Conservation (phyloP, 2,113 vertebrate species). For the Hydrochoerus hydrochaeris region DNA sequence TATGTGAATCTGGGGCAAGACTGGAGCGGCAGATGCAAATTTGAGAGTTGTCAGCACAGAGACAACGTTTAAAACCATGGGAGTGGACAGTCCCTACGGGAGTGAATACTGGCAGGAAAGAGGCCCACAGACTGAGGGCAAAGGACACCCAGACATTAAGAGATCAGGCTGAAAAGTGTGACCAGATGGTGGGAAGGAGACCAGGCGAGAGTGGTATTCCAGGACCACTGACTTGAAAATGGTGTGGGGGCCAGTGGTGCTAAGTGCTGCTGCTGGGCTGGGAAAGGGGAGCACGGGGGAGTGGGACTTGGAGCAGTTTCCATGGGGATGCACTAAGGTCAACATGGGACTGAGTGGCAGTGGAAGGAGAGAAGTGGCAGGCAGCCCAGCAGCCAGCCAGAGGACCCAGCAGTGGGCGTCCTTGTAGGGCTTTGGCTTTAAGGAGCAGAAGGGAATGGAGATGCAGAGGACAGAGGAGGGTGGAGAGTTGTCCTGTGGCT, state of each 20-base stretch:
- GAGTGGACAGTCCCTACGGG: background rate
- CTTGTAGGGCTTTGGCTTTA: background rate
- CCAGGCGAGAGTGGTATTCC: fast-evolving
- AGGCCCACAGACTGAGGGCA: background rate
- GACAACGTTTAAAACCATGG: background rate
- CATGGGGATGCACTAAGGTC: background rate
- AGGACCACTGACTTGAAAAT: background rate
- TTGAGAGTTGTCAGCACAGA: background rate
- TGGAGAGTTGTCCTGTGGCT: background rate
- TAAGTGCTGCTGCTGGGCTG: background rate
- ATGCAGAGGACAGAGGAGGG: background rate
- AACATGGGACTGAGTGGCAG: background rate
- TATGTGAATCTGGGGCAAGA: background rate
- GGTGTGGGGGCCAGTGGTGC: background rate
- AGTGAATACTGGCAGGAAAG: background rate
- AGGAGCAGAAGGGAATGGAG: background rate
- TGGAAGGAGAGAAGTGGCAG: background rate
- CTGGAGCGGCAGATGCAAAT: background rate
- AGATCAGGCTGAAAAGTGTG: fast-evolving
- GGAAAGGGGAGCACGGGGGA: background rate
- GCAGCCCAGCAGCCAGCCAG: background rate
- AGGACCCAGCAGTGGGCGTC: too few species aligned
- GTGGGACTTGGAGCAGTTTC: background rate
- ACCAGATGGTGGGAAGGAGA: background rate
- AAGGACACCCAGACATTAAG: background rate